A percentile compares a stretch with the other conserved stretches of the same genome.
These are phyloP conservation scores for Loriculus beryllinus DNA, from an alignment of 2,797 vertebrate species.

Conservation along the genomic window DNA sequence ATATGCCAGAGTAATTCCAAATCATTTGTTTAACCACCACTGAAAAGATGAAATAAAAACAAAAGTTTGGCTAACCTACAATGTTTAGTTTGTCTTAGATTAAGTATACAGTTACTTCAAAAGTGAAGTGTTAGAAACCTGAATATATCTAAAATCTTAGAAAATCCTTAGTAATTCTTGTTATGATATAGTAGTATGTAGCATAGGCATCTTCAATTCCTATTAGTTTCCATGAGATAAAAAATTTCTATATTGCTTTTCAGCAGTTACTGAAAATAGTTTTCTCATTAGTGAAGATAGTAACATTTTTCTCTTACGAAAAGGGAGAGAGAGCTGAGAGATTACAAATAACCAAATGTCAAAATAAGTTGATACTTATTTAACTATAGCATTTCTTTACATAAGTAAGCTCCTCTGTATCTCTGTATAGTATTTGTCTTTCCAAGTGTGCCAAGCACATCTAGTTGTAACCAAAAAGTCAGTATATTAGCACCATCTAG, in stretches of 20 bases:
- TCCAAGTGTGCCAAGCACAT: neutral
- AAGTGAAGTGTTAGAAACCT: neutral
- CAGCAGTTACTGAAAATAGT: neutral
- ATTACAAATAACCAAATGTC: neutral
- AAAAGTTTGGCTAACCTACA: neutral
- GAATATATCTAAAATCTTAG: neutral
- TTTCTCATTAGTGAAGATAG: neutral
- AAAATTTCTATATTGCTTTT: neutral
- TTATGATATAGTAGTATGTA: neutral
- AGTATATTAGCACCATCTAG: slow-evolving; percentile 55
- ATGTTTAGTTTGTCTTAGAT: neutral
- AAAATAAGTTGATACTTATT: neutral
- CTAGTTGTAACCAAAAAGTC: neutral
- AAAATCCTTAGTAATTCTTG: neutral
- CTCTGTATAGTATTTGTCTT: neutral
- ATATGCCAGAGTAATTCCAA: neutral
- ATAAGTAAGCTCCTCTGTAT: neutral
- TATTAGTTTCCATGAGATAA: neutral
- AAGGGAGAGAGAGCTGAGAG: neutral
- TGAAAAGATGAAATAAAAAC: neutral
- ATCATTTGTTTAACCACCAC: neutral
- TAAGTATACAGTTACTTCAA: neutral
- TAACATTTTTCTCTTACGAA: neutral
- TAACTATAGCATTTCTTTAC: neutral
- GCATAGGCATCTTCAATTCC: neutral